Evolutionary conservation across 2,113 vertebrate genomes (phyloP).

Genomic region (Nannospalax galili): DNA sequence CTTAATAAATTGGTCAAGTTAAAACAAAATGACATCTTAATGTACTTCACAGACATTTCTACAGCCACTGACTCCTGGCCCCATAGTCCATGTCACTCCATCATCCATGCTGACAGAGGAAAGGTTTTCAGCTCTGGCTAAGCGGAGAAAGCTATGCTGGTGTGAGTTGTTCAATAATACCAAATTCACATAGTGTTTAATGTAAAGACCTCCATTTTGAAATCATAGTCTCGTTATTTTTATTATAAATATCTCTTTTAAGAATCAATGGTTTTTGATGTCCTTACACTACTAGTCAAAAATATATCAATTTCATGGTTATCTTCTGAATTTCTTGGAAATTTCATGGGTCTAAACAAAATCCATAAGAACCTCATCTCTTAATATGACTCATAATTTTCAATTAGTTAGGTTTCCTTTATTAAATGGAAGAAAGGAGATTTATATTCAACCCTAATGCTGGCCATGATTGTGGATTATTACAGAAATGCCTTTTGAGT

Average conservation of each 20-base stretch:
- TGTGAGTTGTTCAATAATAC: neutral
- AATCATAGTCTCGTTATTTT: neutral
- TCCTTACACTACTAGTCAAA: neutral
- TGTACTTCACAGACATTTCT: neutral
- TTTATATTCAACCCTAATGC: neutral
- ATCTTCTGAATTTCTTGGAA: conserved; percentile 42
- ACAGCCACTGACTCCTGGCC: neutral
- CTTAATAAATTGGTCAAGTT: conserved; percentile 1
- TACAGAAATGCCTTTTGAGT: neutral
- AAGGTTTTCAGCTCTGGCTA: neutral
- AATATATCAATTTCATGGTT: neutral
- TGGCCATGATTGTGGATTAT: neutral
- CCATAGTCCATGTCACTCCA: neutral
- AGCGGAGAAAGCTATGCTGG: neutral
- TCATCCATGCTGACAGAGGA: neutral
- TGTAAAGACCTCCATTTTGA: neutral
- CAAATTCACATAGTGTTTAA: neutral
- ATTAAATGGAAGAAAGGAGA: neutral
- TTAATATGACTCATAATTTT: neutral
- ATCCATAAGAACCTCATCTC: neutral
- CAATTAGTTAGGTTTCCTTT: neutral
- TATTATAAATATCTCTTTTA: neutral
- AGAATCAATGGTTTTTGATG: neutral
- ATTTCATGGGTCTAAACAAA: neutral
- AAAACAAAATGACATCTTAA: neutral